A percentile compares a stretch with the other conserved stretches of the same genome.
These are phyloP conservation scores for Promerops cafer DNA, from an alignment of 2,113 vertebrate species.

Conservation along the genomic window DNA sequence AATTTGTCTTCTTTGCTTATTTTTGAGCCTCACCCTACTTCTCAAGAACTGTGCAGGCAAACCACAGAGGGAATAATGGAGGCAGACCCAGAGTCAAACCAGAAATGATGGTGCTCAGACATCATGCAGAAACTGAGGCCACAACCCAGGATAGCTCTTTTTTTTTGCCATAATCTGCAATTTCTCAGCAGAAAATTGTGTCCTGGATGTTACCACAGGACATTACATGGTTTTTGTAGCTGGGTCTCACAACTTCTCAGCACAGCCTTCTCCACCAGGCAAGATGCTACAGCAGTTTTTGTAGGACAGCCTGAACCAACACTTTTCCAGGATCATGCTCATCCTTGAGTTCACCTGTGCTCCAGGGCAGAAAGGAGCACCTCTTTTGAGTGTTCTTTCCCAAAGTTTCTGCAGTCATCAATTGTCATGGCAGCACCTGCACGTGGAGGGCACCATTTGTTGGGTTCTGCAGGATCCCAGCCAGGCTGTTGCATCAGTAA, in stretches of 20 bases:
- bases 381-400: neutral
- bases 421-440: neutral
- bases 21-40: neutral
- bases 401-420: neutral
- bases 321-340: neutral
- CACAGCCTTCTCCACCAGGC: neutral
- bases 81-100: neutral
- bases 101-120: neutral
- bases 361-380: neutral
- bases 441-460: neutral
- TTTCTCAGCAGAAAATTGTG: neutral
- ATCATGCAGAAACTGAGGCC: neutral
- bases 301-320: neutral
- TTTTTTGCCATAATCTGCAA: neutral
- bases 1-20: neutral
- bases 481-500: neutral
- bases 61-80: neutral
- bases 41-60: neutral
- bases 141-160: neutral
- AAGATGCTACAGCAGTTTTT: neutral
- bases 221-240: rapidly evolving
- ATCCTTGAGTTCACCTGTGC: neutral
- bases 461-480: neutral
- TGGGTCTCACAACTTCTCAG: neutral
- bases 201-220: neutral